Evolutionary conservation across 2,797 vertebrate species (phyloP).

Genomic region (Ciconia nigra): DNA sequence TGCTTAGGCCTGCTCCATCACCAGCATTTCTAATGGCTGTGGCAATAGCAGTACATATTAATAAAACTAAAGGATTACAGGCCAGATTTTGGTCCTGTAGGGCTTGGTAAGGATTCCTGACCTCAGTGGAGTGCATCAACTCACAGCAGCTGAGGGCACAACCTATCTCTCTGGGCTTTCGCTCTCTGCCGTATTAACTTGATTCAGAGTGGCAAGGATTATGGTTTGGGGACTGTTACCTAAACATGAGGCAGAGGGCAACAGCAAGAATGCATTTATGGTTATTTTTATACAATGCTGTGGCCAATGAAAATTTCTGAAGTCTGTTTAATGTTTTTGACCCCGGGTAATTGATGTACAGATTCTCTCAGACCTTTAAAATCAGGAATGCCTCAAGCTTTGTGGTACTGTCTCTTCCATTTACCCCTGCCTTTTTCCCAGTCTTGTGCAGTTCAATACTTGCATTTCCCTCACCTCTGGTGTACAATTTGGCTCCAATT

Average conservation of each 20-base stretch:
- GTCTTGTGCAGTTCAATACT: background rate
- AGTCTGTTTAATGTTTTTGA: background rate
- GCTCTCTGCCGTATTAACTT: background rate
- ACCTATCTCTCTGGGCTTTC: background rate
- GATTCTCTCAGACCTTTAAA: background rate
- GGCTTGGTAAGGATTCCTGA: background rate
- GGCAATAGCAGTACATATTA: background rate
- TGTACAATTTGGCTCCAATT: background rate
- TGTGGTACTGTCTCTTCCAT: background rate
- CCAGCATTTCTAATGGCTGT: background rate
- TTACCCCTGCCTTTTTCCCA: background rate
- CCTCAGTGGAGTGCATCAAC: rapidly evolving
- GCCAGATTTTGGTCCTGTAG: background rate
- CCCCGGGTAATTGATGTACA: background rate
- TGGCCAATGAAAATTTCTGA: background rate
- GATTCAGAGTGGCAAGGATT: background rate
- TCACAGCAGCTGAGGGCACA: background rate
- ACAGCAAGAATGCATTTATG: background rate
- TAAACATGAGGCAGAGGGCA: background rate
- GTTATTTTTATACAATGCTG: background rate
- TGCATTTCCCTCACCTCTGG: background rate
- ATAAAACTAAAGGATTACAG: background rate
- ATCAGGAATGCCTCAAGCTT: background rate
- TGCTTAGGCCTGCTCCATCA: background rate
- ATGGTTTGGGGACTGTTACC: background rate